Conservation (phyloP, 2,113 vertebrate species). For the Plestiodon gilberti region DNA sequence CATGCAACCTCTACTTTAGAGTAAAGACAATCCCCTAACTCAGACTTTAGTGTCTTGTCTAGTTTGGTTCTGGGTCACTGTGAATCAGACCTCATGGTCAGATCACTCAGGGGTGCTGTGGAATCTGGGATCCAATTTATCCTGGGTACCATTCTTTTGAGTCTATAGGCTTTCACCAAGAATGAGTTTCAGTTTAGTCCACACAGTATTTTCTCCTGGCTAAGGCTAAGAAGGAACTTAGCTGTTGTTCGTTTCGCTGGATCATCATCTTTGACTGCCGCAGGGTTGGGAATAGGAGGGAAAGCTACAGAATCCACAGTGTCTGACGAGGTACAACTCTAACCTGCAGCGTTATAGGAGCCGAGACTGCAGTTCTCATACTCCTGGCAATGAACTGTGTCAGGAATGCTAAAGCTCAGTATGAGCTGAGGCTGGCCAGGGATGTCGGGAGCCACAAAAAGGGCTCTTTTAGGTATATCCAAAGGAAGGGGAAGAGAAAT, state of each 20-base stretch:
- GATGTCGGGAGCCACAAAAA: no score
- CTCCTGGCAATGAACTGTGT: not conserved
- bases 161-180: not conserved
- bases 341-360: not conserved
- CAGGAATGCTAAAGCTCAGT: no score
- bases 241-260: not conserved
- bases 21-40: no score
- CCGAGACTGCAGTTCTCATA: fast-evolving
- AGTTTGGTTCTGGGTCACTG: no score
- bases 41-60: no score
- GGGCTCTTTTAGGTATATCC: no score
- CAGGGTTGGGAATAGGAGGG: conserved; percentile 5
- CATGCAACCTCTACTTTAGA: not conserved
- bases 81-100: no score
- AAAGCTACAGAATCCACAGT: not conserved
- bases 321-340: not conserved
- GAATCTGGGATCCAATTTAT: no score
- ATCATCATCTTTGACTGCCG: not conserved
- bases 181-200: conserved; percentile 4
- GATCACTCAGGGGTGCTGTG: no score
- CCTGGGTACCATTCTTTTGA: no score
- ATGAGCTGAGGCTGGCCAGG: no score
- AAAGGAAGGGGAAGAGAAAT: no score
- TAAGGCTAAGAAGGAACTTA: not conserved
- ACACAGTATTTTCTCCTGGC: conserved; percentile 3